These are phyloP conservation scores for Eugnorisma glareosa DNA, from an alignment of 2,888 invertebrate genomes.

Conservation along the genomic window DNA sequence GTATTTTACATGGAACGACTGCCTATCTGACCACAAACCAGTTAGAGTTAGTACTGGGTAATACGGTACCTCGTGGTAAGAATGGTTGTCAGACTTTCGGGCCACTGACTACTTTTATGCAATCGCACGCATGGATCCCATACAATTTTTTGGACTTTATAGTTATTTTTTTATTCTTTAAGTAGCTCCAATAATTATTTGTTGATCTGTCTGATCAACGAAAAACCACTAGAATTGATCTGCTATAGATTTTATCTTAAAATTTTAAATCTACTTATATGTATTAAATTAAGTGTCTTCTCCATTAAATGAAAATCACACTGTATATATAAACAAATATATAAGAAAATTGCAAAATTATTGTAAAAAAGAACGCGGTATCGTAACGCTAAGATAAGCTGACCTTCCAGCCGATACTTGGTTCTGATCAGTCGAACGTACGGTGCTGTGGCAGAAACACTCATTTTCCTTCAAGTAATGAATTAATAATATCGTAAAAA, in stretches of 20 bases:
- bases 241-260: not conserved
- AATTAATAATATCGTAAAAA: constrained; percentile 15
- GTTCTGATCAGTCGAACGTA: constrained; percentile 41
- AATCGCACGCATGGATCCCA: too few species aligned
- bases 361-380: constrained; percentile 28
- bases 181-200: too few species aligned
- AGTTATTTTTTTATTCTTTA: too few species aligned
- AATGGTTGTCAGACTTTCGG: too few species aligned
- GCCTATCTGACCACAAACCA: too few species aligned
- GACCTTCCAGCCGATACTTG: constrained; percentile 42
- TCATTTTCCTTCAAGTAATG: constrained; percentile 9
- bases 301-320: not conserved
- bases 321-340: not conserved
- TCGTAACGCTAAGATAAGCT: constrained; percentile 51
- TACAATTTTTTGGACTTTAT: too few species aligned
- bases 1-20: too few species aligned
- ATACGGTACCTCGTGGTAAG: too few species aligned
- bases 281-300: not conserved
- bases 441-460: constrained; percentile 32
- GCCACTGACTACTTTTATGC: too few species aligned
- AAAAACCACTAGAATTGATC: not conserved
- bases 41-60: too few species aligned
- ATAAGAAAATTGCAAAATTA: constrained; percentile 11
- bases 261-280: not conserved
- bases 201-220: not conserved